These are phyloP conservation scores for Erithacus rubecula DNA, from an alignment of 2,797 vertebrate species.

Conservation along the genomic window DNA sequence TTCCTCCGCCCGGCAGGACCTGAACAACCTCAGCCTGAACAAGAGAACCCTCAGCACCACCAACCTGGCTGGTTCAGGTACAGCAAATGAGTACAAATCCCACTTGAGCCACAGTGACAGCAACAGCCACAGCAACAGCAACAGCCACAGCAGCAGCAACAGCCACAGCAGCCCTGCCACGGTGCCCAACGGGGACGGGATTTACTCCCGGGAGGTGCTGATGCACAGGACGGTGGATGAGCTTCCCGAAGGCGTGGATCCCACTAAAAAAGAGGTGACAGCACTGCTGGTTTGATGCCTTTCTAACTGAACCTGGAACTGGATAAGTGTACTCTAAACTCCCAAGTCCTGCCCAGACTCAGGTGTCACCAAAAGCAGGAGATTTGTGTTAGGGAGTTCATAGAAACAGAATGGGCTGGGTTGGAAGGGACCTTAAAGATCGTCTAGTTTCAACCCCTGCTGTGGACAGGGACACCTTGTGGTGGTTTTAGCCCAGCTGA, in stretches of 20 bases:
- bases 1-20: slow-evolving; percentile 73
- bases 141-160: not conserved
- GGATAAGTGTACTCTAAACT: not conserved
- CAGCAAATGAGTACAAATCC: slow-evolving; percentile 37
- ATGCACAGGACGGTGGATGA: slow-evolving; percentile 77
- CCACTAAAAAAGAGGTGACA: slow-evolving; percentile 82
- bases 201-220: slow-evolving; percentile 67
- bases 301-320: not conserved
- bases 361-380: not conserved
- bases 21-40: slow-evolving; percentile 75
- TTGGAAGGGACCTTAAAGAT: not conserved
- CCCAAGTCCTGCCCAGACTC: not conserved
- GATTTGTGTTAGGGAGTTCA: not conserved
- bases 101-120: slow-evolving; percentile 26
- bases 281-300: not conserved
- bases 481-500: not conserved
- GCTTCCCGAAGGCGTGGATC: slow-evolving; percentile 82
- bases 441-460: not conserved
- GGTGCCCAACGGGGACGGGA: slow-evolving; percentile 8
- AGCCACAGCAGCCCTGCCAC: not conserved
- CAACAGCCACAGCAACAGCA: not conserved
- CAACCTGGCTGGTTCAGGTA: not conserved
- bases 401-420: not conserved
- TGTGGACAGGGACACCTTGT: not conserved
- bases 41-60: slow-evolving; percentile 24